Conservation (phyloP, 2,797 vertebrate species). For the Smutsia temminckii region DNA sequence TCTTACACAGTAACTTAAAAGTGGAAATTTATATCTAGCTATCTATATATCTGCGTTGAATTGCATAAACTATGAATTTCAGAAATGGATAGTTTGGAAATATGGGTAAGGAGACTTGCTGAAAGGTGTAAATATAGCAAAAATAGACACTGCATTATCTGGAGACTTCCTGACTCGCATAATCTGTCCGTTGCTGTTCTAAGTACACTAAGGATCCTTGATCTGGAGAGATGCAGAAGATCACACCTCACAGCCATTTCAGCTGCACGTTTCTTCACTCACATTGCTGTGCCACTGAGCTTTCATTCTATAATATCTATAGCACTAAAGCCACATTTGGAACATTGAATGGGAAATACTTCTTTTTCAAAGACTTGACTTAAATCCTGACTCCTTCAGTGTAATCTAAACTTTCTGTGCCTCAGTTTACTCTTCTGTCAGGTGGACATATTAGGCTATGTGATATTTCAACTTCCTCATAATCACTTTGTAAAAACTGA, state of each 20-base stretch:
- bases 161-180: background rate
- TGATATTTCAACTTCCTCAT: background rate
- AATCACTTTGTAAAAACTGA: background rate
- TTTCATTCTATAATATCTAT: background rate
- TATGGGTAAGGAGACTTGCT: background rate
- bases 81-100: background rate
- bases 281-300: background rate
- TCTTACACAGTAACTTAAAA: background rate
- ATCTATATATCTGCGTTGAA: background rate
- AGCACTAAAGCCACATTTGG: background rate
- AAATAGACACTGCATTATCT: background rate
- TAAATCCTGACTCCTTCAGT: background rate
- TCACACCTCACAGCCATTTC: background rate
- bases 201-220: background rate
- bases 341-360: background rate
- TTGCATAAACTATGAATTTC: background rate
- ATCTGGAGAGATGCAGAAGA: background rate
- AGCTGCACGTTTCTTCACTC: background rate
- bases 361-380: background rate
- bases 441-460: background rate
- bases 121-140: background rate
- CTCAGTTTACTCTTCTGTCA: background rate
- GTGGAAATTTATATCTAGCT: background rate
- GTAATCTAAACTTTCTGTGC: background rate
- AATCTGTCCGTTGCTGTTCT: background rate